Conservation (phyloP, 2,888 invertebrate species). For the Polia nebulosa region DNA sequence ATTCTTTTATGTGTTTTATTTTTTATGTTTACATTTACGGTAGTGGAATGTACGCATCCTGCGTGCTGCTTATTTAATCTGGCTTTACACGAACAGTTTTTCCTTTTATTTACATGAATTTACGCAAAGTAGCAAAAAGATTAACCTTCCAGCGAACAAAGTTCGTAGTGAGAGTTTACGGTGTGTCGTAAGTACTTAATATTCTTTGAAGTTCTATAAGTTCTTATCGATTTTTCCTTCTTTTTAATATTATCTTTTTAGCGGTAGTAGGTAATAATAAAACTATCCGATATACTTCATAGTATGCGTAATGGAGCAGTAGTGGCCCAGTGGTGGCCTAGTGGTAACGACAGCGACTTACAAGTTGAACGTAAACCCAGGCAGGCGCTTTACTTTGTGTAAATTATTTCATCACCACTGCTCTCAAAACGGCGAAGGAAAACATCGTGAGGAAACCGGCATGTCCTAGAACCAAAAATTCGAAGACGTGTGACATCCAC, state of each 20-base stretch:
- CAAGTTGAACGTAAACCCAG: too few relatives aligned
- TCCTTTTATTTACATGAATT: neutral
- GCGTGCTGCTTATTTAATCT: neutral
- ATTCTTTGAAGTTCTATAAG: neutral
- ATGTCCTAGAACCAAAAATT: too few relatives aligned
- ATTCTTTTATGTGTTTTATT: conserved; percentile 16
- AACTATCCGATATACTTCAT: too few relatives aligned
- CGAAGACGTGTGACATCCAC: too few relatives aligned
- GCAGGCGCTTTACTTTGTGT: too few relatives aligned
- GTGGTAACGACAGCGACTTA: too few relatives aligned
- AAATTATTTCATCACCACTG: too few relatives aligned
- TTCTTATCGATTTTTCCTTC: neutral
- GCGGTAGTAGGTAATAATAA: neutral
- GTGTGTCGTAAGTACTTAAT: neutral
- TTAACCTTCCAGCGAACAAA: neutral
- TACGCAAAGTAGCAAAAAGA: neutral
- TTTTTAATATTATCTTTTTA: neutral
- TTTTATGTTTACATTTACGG: conserved; percentile 23
- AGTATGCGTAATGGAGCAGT: too few relatives aligned
- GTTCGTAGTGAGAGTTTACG: neutral
- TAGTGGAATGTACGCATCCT: conserved; percentile 17
- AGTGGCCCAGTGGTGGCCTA: too few relatives aligned
- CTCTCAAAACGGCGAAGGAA: too few relatives aligned
- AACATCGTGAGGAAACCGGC: too few relatives aligned
- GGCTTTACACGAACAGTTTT: neutral